Conservation (phyloP, 2,797 vertebrate species). For the Leucoraja ocellata region DNA sequence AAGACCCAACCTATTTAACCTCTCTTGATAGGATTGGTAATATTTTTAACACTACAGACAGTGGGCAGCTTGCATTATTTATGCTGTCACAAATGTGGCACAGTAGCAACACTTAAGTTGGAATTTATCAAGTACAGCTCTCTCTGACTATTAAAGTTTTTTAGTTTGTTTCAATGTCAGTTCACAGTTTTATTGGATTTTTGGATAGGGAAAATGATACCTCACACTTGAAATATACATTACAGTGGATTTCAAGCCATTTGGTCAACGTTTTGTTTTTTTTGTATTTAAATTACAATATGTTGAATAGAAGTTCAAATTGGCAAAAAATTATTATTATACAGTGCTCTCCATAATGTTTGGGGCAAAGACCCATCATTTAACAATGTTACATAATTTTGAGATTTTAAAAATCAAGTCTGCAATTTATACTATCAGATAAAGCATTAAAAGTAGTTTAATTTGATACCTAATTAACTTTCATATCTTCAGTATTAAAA, state of each 20-base stretch:
- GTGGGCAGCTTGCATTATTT: not conserved
- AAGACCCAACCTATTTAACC: too few species aligned
- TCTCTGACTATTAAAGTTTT: not conserved
- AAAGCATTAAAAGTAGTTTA: too few species aligned
- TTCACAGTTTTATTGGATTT: not conserved
- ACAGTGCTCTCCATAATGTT: too few species aligned
- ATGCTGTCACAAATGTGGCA: not conserved
- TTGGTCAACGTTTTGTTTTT: not conserved
- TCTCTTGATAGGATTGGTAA: too few species aligned
- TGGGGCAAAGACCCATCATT: too few species aligned
- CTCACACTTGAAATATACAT: not conserved
- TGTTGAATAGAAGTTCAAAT: not conserved
- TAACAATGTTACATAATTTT: too few species aligned
- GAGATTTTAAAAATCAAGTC: too few species aligned
- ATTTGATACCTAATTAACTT: too few species aligned
- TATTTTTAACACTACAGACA: not conserved
- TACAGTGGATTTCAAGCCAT: not conserved
- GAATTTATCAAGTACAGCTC: not conserved
- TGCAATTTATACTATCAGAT: too few species aligned
- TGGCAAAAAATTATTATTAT: not conserved
- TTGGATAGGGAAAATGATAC: not conserved
- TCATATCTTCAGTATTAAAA: too few species aligned
- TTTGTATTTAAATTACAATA: not conserved
- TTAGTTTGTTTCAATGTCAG: not conserved
- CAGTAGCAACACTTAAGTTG: not conserved